Conservation (phyloP, 2,888 invertebrate species). For the Octonoba sinensis region DNA sequence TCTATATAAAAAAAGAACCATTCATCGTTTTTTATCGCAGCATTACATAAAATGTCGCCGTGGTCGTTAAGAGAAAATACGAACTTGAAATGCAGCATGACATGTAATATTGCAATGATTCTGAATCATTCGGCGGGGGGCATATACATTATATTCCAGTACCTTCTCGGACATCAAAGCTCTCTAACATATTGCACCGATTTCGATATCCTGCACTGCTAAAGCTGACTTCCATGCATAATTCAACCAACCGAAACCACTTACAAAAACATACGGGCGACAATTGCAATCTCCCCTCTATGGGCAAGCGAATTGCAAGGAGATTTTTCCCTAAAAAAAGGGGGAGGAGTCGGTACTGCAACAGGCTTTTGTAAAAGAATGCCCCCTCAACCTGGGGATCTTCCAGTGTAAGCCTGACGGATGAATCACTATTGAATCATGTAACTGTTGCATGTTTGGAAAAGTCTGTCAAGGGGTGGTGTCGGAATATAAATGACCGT, state of each 20-base stretch:
- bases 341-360: slow-evolving; percentile 1
- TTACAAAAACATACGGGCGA: slow-evolving; percentile 55
- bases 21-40: too few relatives aligned
- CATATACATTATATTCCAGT: too few relatives aligned
- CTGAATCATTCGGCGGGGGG: too few relatives aligned
- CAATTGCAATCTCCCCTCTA: slow-evolving; percentile 17
- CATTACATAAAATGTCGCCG: too few relatives aligned
- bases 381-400: not conserved
- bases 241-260: slow-evolving; percentile 37
- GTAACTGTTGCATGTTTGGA: slow-evolving; percentile 56
- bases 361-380: slow-evolving; percentile 31
- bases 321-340: slow-evolving; percentile 3
- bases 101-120: too few relatives aligned
- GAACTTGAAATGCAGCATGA: too few relatives aligned
- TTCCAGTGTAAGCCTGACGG: slow-evolving; percentile 1
- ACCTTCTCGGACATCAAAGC: too few relatives aligned
- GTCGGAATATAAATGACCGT: too few relatives aligned
- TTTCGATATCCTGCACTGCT: too few relatives aligned
- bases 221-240: slow-evolving; percentile 25
- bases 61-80: too few relatives aligned
- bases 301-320: slow-evolving; percentile 36
- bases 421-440: slow-evolving; percentile 60
- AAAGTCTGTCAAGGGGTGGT: slow-evolving; percentile 4
- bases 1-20: too few relatives aligned
- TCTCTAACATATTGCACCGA: too few relatives aligned